Evolutionary conservation across 2,888 invertebrate species (phyloP).

Genomic region (Drosophila paramelanica): DNA sequence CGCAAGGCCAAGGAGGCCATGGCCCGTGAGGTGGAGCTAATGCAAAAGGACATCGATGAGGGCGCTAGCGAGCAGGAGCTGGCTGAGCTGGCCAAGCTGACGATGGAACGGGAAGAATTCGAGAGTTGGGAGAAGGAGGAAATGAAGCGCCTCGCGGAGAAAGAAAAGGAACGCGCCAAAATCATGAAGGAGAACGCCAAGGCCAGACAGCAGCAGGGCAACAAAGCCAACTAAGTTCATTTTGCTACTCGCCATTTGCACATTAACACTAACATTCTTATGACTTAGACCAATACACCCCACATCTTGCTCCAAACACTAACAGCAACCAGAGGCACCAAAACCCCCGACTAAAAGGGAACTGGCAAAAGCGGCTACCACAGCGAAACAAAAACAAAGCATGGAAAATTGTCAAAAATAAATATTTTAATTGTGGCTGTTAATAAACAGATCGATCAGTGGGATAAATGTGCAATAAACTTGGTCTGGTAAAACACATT

Average conservation of each 20-base stretch:
- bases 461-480: too few relatives aligned
- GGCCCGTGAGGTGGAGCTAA: constrained; percentile 59
- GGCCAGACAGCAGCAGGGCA: constrained; percentile 5
- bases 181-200: constrained; percentile 33
- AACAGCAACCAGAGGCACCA: not conserved
- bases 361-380: not conserved
- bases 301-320: not conserved
- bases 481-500: too few relatives aligned
- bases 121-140: constrained; percentile 60
- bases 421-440: constrained; percentile 16
- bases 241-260: not conserved
- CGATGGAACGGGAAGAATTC: constrained; percentile 55
- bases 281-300: not conserved
- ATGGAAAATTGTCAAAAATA: not conserved
- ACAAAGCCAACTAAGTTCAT: not conserved
- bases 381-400: not conserved
- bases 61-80: constrained; percentile 54
- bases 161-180: constrained; percentile 46
- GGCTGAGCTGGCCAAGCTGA: constrained; percentile 43
- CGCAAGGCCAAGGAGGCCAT: constrained; percentile 64
- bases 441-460: not conserved
- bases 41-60: constrained; percentile 63
- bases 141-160: constrained; percentile 46
- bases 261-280: not conserved
- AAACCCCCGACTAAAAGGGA: not conserved